Percentiles rank a stretch among this genome's conserved stretches.
phyloP scores from a whole-genome alignment of 1,140 invertebrate species.

The Brachystomella parvula region DNA sequence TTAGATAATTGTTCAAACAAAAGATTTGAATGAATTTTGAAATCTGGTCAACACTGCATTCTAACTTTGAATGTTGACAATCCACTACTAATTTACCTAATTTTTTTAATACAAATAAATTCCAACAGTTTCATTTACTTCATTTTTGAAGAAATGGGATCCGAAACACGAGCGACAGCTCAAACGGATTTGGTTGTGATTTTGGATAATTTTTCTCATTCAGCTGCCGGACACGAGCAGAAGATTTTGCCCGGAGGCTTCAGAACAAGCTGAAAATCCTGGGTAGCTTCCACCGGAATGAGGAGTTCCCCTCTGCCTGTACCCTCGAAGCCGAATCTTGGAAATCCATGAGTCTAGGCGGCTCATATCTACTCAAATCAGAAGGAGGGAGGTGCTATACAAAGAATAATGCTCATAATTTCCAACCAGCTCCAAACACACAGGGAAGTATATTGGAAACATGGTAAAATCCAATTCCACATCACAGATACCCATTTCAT shows the following conservation, averaged over 20 bases:
- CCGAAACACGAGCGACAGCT: constrained; percentile 14
- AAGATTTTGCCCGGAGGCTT: constrained; percentile 65
- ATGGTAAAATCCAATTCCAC: constrained; percentile 19
- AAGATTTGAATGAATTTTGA: not conserved
- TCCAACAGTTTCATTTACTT: no score
- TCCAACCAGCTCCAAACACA: not conserved
- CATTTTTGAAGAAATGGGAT: constrained; percentile 25
- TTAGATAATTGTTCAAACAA: not conserved
- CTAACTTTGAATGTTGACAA: not conserved
- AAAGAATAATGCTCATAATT: not conserved
- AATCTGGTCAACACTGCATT: not conserved
- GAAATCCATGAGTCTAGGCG: constrained; percentile 40
- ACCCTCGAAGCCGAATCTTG: constrained; percentile 43
- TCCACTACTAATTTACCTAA: not conserved
- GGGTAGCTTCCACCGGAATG: constrained; percentile 42
- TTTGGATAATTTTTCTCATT: constrained; percentile 51
- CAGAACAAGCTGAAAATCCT: constrained; percentile 62
- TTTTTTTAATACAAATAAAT: not conserved
- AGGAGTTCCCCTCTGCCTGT: constrained; percentile 17
- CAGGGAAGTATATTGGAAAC: not conserved
- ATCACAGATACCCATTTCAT: not conserved
- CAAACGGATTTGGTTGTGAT: constrained; percentile 43
- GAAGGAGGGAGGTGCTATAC: not conserved
- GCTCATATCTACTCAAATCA: not conserved
- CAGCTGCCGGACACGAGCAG: constrained; percentile 66